These are phyloP conservation scores for Amphiura filiformis DNA, from an alignment of 35 echinoderm and acorn worm genomes.

Conservation along the genomic window DNA sequence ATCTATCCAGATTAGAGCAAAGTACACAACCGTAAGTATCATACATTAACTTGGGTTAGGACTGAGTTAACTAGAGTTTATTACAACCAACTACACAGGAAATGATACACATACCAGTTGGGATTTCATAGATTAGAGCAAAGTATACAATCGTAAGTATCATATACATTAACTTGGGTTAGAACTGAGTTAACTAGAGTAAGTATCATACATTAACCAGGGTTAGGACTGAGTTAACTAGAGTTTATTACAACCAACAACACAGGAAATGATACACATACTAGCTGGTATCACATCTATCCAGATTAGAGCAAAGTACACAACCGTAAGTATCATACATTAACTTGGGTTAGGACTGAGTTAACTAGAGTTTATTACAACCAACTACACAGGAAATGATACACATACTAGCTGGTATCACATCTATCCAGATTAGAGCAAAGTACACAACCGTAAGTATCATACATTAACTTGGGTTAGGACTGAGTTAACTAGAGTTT, in stretches of 20 bases:
- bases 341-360: too few species aligned
- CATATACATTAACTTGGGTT: neutral
- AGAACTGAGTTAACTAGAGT: neutral
- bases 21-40: neutral
- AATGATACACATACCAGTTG: neutral
- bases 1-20: neutral
- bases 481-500: too few species aligned
- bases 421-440: constrained; percentile 61
- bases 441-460: constrained; percentile 67
- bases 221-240: too few species aligned
- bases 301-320: constrained; percentile 74
- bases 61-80: too few species aligned
- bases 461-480: too few species aligned
- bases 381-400: constrained; percentile 15
- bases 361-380: too few species aligned
- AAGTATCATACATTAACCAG: too few species aligned
- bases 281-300: constrained; percentile 54
- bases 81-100: too few species aligned
- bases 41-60: too few species aligned
- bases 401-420: constrained; percentile 40
- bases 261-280: constrained; percentile 30
- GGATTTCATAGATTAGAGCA: neutral
- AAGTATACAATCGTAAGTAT: neutral
- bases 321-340: constrained; percentile 48
- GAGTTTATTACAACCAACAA: too few species aligned